Conservation (phyloP, 1,140 invertebrate genomes). For the Planococcus citri region DNA sequence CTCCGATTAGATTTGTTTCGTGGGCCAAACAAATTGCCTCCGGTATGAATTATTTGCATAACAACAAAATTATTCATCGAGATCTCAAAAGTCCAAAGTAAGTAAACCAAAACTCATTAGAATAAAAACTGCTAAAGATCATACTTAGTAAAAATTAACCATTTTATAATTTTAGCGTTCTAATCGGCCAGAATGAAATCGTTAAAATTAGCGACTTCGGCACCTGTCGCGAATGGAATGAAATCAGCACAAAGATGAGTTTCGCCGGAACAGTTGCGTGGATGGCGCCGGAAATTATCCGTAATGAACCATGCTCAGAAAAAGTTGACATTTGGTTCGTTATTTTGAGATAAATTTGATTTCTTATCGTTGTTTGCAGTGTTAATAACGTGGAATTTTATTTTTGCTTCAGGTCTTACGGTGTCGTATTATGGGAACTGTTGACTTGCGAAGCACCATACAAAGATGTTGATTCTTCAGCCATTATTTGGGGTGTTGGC, state of each 20-base stretch:
- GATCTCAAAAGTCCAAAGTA: slow-evolving; percentile 95
- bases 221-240: slow-evolving; percentile 86
- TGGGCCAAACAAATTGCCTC: slow-evolving; percentile 93
- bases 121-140: background rate
- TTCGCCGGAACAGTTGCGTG: slow-evolving; percentile 95
- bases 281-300: slow-evolving; percentile 99
- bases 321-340: slow-evolving; percentile 88
- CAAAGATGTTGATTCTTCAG: slow-evolving; percentile 89
- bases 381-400: background rate
- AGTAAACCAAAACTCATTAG: slow-evolving; percentile 36
- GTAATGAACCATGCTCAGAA: slow-evolving; percentile 90
- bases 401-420: slow-evolving; percentile 64
- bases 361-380: background rate
- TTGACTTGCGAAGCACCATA: slow-evolving; percentile 92
- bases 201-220: slow-evolving; percentile 98
- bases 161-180: slow-evolving; percentile 49
- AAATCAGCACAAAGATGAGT: slow-evolving; percentile 92
- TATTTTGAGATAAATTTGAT: background rate
- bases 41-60: slow-evolving; percentile 93
- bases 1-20: slow-evolving; percentile 67
- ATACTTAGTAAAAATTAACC: background rate
- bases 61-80: slow-evolving; percentile 92
- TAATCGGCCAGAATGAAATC: slow-evolving; percentile 77
- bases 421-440: slow-evolving; percentile 94
- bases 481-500: slow-evolving; percentile 96